These are phyloP conservation scores for Anhinga anhinga DNA, from an alignment of 2,113 vertebrate species.

Conservation along the genomic window DNA sequence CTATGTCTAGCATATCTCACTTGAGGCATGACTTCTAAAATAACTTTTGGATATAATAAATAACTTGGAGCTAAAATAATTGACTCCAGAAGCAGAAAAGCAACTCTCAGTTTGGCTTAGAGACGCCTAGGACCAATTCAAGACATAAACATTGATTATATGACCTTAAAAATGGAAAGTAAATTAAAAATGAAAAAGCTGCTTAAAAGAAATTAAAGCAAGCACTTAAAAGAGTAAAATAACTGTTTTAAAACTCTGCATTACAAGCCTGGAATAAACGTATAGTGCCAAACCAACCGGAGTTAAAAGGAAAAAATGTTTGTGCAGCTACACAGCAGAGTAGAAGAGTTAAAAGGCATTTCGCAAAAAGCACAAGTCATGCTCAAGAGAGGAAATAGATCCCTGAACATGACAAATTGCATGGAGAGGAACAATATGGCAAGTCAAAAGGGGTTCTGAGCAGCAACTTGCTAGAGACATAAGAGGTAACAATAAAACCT, in stretches of 20 bases:
- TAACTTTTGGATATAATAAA: background rate
- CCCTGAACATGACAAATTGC: background rate
- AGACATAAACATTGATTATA: background rate
- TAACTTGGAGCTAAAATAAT: background rate
- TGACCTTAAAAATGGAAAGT: background rate
- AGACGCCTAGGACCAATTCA: background rate
- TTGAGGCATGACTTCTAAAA: background rate
- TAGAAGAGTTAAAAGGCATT: background rate
- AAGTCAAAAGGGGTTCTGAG: background rate
- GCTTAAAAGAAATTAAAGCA: background rate
- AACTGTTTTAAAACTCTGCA: background rate
- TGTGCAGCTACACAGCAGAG: background rate
- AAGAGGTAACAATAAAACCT: background rate
- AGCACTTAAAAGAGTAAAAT: background rate
- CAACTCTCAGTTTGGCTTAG: background rate
- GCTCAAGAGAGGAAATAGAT: background rate
- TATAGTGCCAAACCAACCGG: background rate
- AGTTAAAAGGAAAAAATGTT: background rate
- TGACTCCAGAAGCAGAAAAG: background rate
- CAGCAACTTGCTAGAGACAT: background rate
- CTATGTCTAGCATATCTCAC: fast-evolving
- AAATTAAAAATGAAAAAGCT: background rate
- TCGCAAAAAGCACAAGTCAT: background rate
- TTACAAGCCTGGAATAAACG: background rate
- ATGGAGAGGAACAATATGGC: background rate